Percentiles rank a stretch among this genome's conserved stretches.
phyloP scores from a whole-genome alignment of 2,888 invertebrate species.

The Horisme vitalbata region DNA sequence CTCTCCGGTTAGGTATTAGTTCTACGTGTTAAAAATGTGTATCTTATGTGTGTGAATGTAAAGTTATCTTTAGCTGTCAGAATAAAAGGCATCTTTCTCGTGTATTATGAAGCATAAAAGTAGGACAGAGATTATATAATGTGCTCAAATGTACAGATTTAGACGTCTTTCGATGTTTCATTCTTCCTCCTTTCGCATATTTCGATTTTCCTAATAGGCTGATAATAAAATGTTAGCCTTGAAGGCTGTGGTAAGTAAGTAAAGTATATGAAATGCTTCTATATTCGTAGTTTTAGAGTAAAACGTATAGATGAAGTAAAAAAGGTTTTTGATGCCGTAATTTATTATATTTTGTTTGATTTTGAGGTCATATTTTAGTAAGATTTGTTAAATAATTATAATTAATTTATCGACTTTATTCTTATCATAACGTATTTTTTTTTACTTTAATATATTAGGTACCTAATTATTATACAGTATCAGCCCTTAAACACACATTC shows the following conservation, averaged over 20 bases:
- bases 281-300: slow-evolving; percentile 28
- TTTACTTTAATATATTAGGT: no score
- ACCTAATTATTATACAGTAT: no score
- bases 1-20: no score
- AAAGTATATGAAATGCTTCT: slow-evolving; percentile 31
- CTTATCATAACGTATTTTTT: no score
- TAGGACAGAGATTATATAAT: slow-evolving; percentile 32
- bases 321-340: no score
- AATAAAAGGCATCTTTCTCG: slow-evolving; percentile 2
- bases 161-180: slow-evolving; percentile 49
- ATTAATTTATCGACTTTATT: no score
- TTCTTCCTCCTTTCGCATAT: slow-evolving; percentile 54
- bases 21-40: no score
- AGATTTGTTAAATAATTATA: not conserved
- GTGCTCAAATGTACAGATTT: slow-evolving; percentile 75
- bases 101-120: slow-evolving; percentile 8
- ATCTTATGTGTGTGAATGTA: no score
- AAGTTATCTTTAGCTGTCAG: slow-evolving; percentile 2
- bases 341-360: not conserved
- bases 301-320: slow-evolving; percentile 10
- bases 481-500: no score
- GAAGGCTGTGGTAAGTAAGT: slow-evolving; percentile 64
- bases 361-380: not conserved
- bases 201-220: slow-evolving; percentile 46
- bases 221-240: slow-evolving; percentile 63